phyloP scores from a whole-genome alignment of 2,797 vertebrate genomes.

The Caiman crocodilus region DNA sequence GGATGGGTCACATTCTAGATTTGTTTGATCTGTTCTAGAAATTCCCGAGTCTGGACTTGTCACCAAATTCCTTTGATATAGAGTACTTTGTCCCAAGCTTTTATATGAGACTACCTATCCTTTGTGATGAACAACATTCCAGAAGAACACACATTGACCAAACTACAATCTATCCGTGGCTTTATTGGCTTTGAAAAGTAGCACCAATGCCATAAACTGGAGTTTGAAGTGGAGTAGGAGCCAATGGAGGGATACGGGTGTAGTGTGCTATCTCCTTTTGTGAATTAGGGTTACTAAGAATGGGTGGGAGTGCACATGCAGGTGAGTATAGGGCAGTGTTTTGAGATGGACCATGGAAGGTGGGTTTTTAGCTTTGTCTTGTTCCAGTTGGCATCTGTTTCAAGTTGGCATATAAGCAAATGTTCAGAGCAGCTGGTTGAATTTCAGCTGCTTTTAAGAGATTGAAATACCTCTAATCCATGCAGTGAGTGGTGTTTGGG shows the following conservation, averaged over 20 bases:
- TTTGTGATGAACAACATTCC: not conserved
- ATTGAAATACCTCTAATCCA: not conserved
- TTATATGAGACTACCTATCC: not conserved
- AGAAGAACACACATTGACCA: not conserved
- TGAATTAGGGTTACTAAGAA: not conserved
- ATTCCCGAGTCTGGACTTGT: conserved; percentile 29
- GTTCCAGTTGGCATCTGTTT: no score
- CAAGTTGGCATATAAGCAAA: not conserved
- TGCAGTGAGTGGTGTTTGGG: not conserved
- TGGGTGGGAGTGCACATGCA: not conserved
- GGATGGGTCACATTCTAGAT: conserved; percentile 42
- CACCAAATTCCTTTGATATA: not conserved
- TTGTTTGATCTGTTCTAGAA: conserved; percentile 41
- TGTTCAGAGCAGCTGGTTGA: not conserved
- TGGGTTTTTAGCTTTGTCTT: no score
- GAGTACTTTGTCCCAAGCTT: not conserved
- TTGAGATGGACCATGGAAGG: no score
- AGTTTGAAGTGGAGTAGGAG: not conserved
- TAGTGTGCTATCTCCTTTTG: not conserved
- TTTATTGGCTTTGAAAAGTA: not conserved
- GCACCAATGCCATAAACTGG: accelerated
- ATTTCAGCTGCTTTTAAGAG: not conserved
- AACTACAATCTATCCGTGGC: not conserved
- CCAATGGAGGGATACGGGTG: not conserved
- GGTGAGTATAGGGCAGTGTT: no score